A percentile compares a stretch with the other conserved stretches of the same genome.
Evolutionary conservation across 2,113 vertebrate species (phyloP).

Genomic region (Platichthys flesus): DNA sequence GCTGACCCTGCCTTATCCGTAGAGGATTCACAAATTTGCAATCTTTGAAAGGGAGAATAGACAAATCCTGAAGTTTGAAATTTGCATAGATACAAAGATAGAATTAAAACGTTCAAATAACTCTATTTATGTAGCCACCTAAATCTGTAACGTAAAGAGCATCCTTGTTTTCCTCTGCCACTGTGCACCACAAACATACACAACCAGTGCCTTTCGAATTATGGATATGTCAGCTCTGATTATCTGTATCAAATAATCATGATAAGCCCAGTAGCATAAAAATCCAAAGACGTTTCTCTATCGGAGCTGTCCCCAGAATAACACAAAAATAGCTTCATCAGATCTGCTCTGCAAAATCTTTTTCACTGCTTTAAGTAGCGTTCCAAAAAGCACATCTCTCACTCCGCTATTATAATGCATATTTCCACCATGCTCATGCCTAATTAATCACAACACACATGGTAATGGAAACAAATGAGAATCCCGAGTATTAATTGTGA

Average conservation of each 20-base stretch:
- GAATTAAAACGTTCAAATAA: not conserved
- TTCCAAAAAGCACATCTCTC: not conserved
- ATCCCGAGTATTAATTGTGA: not conserved
- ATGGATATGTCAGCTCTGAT: constrained; percentile 21
- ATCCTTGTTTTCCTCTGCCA: constrained; percentile 28
- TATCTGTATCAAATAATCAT: constrained; percentile 31
- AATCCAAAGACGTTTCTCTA: constrained; percentile 43
- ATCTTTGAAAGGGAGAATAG: too few species aligned
- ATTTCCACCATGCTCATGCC: too few species aligned
- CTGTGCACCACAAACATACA: constrained; percentile 32
- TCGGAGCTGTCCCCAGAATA: constrained; percentile 1
- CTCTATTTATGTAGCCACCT: constrained; percentile 5
- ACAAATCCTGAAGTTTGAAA: too few species aligned
- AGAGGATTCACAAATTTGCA: not conserved
- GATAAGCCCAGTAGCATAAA: not conserved
- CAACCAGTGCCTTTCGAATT: constrained; percentile 65
- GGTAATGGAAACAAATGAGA: not conserved
- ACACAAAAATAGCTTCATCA: not conserved
- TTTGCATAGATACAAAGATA: not conserved
- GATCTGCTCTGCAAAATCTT: not conserved
- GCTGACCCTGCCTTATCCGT: constrained; percentile 26
- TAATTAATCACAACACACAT: not conserved
- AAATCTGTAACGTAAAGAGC: constrained; percentile 20
- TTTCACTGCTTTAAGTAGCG: not conserved
- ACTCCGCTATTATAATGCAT: too few species aligned